Base-by-base conservation (phyloP, 2,888 invertebrate genomes). In the Sinopyrophorus schimmeli region DNA sequence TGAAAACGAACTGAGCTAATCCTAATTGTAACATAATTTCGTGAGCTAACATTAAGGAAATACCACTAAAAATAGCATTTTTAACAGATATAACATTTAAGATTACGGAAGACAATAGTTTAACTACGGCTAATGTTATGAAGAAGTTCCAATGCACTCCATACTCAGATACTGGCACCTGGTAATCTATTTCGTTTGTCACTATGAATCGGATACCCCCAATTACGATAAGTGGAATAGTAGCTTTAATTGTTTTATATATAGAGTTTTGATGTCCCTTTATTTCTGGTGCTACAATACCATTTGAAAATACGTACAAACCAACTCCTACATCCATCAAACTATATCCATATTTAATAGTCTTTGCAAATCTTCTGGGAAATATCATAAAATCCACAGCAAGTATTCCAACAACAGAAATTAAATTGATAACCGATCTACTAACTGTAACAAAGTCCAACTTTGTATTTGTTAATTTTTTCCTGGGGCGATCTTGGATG, bases 71-170 rank as follows among this genome's bases (percentile, higher is more conserved):
- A 34, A 84, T 74, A 12, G 83, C 70, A 31, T 77, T 74, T 24
- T 74, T 69, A 1, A 79, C 71, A 20, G 76, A 71, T 1, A 84
- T 69, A 5, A 80, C 69, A 34, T 74, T 77, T 30, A 87, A 72
- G 26, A 88, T 62, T 5, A 83, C 55, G 1, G 83, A 82, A 23
- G 86, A 84, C 11, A 88, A 65, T 1, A 92, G 68, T 74, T 91
- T 93, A 10, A 92, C 86, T 24, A 86, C 74, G 2, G 91, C 93
- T 44, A 99, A 74, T 0, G 96, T 97, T 58, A 95, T 86, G 72
- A 98, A 99, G 70, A 99, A 99, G 74, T 99, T 99, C 92, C 97
- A 95, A 71, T 99, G 97, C 0, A 87, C 80, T 0, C 99, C 99
- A 77, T 99, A 99, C 71, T 99, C 99, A 0, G 88, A 83, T 0